Evolutionary conservation across 2,113 vertebrate species (phyloP).

Genomic region (Corythornis vintsioides): DNA sequence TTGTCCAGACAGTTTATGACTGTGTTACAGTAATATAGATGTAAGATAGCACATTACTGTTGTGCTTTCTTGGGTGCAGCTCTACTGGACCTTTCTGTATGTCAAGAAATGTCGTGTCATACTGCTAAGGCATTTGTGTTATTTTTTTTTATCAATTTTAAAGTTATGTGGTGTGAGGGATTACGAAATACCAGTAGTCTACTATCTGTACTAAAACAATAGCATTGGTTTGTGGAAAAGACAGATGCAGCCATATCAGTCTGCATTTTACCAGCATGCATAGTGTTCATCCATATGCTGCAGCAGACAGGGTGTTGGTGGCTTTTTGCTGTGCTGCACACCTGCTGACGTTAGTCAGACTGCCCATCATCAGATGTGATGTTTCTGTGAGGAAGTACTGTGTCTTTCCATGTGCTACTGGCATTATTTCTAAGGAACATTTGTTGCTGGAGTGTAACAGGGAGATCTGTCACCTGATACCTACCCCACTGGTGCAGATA

Average conservation of each 20-base stretch:
- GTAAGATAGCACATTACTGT: neutral
- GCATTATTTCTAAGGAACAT: neutral
- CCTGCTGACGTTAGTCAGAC: neutral
- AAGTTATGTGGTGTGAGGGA: neutral
- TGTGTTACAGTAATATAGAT: neutral
- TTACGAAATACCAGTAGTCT: slow-evolving; percentile 22
- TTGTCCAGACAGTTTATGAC: neutral
- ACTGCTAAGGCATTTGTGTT: neutral
- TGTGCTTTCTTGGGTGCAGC: neutral
- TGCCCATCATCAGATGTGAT: neutral
- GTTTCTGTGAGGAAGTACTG: neutral
- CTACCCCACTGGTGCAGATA: neutral
- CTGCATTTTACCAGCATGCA: neutral
- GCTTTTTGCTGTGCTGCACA: neutral
- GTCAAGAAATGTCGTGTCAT: neutral
- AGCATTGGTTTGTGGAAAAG: neutral
- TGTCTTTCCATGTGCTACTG: neutral
- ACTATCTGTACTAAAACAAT: neutral
- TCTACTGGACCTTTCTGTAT: neutral
- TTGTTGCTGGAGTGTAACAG: slow-evolving; percentile 20
- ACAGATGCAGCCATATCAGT: slow-evolving; percentile 31
- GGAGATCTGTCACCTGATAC: slow-evolving; percentile 1
- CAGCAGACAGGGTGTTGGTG: neutral
- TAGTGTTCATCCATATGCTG: neutral
- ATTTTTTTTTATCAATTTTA: slow-evolving; percentile 11